Evolutionary conservation across 1,140 invertebrate genomes (phyloP).

Genomic region (Nixonia krombeini): DNA sequence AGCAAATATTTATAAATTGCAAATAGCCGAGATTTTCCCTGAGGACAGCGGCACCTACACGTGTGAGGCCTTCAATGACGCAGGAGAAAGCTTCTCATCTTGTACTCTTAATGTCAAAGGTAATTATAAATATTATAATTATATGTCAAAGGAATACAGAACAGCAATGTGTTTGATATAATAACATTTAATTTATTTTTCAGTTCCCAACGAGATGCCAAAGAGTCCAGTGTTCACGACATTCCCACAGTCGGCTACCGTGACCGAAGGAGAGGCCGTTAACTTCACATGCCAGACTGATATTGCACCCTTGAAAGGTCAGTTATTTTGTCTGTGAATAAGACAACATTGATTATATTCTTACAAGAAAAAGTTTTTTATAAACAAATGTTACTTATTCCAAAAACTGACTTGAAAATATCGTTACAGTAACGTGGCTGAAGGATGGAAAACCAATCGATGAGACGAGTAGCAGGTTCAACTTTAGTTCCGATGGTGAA

Average conservation of each 20-base stretch:
- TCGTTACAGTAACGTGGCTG: conserved; percentile 82
- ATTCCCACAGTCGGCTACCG: conserved; percentile 91
- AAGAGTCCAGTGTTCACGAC: conserved; percentile 87
- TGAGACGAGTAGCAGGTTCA: conserved; percentile 81
- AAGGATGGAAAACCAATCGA: conserved; percentile 92
- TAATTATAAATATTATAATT: too few relatives aligned
- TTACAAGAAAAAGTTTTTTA: background rate
- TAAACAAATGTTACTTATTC: background rate
- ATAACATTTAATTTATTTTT: conserved; percentile 3
- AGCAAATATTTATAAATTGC: conserved; percentile 91
- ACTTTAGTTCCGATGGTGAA: conserved; percentile 84
- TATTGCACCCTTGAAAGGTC: conserved; percentile 77
- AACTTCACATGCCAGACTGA: conserved; percentile 87
- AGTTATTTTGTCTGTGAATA: conserved; percentile 8
- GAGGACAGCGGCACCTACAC: conserved; percentile 95
- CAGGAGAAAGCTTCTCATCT: conserved; percentile 92
- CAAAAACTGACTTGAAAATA: background rate
- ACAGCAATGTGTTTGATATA: too few relatives aligned
- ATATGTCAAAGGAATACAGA: too few relatives aligned
- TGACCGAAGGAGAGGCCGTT: conserved; percentile 85
- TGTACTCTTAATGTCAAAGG: conserved; percentile 87
- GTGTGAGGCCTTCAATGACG: conserved; percentile 96
- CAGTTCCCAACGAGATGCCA: conserved; percentile 88
- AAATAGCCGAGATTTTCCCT: conserved; percentile 95
- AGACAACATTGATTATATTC: too few relatives aligned